Conservation (phyloP, 2,797 vertebrate species). For the Echeneis naucrates region DNA sequence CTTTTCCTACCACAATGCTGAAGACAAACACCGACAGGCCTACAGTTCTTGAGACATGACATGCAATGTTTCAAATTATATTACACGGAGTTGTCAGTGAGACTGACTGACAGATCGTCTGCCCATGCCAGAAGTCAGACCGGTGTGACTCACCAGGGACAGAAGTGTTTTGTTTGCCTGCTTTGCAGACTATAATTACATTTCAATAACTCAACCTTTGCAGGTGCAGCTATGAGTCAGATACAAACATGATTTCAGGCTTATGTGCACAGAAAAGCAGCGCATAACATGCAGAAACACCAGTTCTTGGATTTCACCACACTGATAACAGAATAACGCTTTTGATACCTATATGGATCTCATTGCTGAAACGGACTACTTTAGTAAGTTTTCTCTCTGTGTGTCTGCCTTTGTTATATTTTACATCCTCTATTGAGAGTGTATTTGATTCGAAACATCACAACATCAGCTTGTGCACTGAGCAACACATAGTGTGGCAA, state of each 20-base stretch:
- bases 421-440: no score
- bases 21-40: no score
- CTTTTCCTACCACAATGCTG: no score
- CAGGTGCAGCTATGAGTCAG: slow-evolving; percentile 51
- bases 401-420: no score
- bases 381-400: no score
- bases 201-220: slow-evolving; percentile 16
- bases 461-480: no score
- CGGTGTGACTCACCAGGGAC: slow-evolving; percentile 1
- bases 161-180: background rate
- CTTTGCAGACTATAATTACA: slow-evolving; percentile 23
- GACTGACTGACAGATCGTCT: background rate
- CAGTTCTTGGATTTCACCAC: background rate
- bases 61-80: background rate
- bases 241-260: slow-evolving; percentile 33
- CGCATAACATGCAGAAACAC: background rate
- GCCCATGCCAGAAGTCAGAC: background rate
- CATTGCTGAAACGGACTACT: no score
- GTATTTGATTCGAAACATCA: no score
- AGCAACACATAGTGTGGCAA: no score
- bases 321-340: no score
- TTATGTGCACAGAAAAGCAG: slow-evolving; percentile 9
- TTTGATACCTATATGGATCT: no score
- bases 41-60: no score
- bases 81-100: background rate